These are phyloP conservation scores for Triops cancriformis DNA, from an alignment of 1,140 invertebrate genomes.

Conservation along the genomic window DNA sequence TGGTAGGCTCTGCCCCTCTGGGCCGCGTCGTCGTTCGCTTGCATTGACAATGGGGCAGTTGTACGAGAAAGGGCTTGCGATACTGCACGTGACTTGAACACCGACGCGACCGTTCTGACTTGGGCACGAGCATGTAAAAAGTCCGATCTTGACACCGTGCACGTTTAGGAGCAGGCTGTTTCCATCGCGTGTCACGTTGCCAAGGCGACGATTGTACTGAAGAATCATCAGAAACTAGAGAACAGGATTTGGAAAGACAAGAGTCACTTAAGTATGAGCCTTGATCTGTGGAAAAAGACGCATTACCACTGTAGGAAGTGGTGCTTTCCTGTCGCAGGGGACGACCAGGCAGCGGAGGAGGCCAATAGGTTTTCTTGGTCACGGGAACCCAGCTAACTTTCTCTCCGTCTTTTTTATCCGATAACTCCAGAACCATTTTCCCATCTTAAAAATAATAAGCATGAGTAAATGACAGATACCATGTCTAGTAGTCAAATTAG, in stretches of 20 bases:
- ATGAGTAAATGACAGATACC: not conserved
- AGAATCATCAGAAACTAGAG: constrained; percentile 58
- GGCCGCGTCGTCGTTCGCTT: not conserved
- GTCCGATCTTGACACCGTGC: not conserved
- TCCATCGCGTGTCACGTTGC: constrained; percentile 79
- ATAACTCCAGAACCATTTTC: constrained; percentile 77
- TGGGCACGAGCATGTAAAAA: not conserved
- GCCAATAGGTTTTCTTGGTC: constrained; percentile 75
- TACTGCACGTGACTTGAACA: not conserved
- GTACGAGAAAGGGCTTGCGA: not conserved
- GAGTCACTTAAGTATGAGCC: constrained; percentile 11
- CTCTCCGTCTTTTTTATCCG: constrained; percentile 67
- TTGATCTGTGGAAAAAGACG: not conserved
- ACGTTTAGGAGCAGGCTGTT: constrained; percentile 61
- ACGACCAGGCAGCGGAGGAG: constrained; percentile 47
- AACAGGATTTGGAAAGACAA: constrained; percentile 53
- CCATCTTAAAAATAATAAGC: constrained; percentile 49
- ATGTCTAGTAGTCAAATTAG: not conserved
- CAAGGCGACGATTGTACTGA: constrained; percentile 78
- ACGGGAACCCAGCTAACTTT: constrained; percentile 75
- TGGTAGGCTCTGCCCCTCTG: not conserved
- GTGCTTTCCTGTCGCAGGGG: constrained; percentile 38
- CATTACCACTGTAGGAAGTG: constrained; percentile 22
- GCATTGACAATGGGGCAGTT: constrained; percentile 4
- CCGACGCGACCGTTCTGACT: not conserved